Conservation (phyloP, 2,888 invertebrate genomes). For the Dryadula phaetusa region DNA sequence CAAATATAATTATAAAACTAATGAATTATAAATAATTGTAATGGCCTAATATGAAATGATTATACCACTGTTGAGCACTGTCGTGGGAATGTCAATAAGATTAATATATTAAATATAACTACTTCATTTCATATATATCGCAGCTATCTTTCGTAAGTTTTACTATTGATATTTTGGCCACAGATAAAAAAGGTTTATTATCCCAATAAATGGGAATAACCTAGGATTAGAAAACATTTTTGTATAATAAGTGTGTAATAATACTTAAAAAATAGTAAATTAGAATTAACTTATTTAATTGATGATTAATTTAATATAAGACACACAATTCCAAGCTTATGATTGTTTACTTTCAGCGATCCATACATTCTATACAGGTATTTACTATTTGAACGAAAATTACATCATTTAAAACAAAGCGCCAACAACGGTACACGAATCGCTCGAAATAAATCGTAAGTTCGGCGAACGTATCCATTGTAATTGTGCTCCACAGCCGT, state of each 20-base stretch:
- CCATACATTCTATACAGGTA: not conserved
- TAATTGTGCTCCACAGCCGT: conserved; percentile 79
- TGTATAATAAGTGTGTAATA: no score
- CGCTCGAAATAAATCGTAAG: conserved; percentile 71
- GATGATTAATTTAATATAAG: not conserved
- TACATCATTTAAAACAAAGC: conserved; percentile 1
- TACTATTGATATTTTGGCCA: no score
- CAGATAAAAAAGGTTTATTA: no score
- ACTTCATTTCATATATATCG: not conserved
- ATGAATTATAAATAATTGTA: conserved; percentile 29
- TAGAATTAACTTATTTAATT: no score
- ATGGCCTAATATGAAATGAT: conserved; percentile 27
- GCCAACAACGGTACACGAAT: conserved; percentile 44
- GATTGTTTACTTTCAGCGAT: not conserved
- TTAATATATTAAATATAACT: not conserved
- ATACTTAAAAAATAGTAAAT: no score
- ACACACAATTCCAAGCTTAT: not conserved
- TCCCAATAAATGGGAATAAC: no score
- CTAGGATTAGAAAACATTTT: no score
- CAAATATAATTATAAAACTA: conserved; percentile 18
- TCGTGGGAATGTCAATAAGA: conserved; percentile 34
- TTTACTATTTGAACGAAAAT: not conserved
- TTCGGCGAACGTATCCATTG: conserved; percentile 70
- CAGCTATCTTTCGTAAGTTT: no score
- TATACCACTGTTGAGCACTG: conserved; percentile 10